These are phyloP conservation scores for Poeciliopsis infans DNA, from an alignment of 2,797 vertebrate species.

Conservation along the genomic window DNA sequence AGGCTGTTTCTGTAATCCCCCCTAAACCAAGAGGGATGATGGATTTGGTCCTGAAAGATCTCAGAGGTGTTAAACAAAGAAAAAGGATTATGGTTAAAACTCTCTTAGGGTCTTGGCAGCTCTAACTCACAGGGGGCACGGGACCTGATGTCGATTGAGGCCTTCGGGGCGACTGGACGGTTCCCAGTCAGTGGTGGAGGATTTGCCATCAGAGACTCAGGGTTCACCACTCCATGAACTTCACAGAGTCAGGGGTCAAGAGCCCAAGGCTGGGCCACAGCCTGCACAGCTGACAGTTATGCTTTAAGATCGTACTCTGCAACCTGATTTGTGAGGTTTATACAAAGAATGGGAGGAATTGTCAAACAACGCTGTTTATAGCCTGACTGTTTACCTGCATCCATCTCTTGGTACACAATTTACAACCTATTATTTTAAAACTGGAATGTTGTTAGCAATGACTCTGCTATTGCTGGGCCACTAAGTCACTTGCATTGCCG, in stretches of 20 bases:
- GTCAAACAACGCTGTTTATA: conserved; percentile 75
- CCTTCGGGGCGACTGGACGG: conserved; percentile 48
- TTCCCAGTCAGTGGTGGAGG: conserved; percentile 46
- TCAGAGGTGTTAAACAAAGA: conserved; percentile 19
- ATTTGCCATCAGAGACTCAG: conserved; percentile 50
- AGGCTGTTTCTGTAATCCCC: neutral
- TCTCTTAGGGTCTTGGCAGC: conserved; percentile 3
- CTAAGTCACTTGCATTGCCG: neutral
- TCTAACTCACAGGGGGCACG: conserved; percentile 36
- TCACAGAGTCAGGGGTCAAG: conserved; percentile 57
- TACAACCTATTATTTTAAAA: conserved; percentile 56
- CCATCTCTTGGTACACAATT: conserved; percentile 46
- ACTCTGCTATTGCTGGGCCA: conserved; percentile 13
- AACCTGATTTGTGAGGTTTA: conserved; percentile 74
- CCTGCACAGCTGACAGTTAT: conserved; percentile 62
- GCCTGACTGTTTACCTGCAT: conserved; percentile 66
- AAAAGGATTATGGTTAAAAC: conserved; percentile 10
- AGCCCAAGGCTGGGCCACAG: conserved; percentile 62
- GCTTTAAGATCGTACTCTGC: conserved; percentile 66
- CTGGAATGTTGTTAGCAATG: conserved; percentile 31
- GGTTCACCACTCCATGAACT: conserved; percentile 72
- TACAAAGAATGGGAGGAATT: conserved; percentile 51
- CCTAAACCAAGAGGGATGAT: conserved; percentile 7
- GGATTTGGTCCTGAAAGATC: conserved; percentile 7
- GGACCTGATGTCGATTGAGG: conserved; percentile 33